Conservation (phyloP, 1,140 invertebrate genomes). For the Varroa destructor region DNA sequence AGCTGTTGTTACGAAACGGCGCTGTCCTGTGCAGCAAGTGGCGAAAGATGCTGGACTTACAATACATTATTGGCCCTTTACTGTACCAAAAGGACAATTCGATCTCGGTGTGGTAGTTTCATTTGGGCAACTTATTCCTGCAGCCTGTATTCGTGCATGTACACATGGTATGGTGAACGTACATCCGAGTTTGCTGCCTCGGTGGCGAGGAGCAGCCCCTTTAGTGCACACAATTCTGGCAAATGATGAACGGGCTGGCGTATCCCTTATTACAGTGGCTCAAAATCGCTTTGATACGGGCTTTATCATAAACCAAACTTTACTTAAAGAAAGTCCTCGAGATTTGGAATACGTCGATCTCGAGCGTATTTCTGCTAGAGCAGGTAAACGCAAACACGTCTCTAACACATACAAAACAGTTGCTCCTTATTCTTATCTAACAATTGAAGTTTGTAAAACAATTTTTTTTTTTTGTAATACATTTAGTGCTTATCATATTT, state of each 20-base stretch:
- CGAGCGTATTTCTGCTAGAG: conserved; percentile 32
- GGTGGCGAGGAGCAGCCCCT: conserved; percentile 81
- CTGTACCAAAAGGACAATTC: conserved; percentile 35
- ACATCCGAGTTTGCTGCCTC: conserved; percentile 75
- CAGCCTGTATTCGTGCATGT: conserved; percentile 39
- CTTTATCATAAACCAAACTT: not conserved
- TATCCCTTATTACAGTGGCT: conserved; percentile 74
- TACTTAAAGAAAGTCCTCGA: conserved; percentile 45
- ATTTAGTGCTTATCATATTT: too few relatives aligned
- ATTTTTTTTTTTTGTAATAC: too few relatives aligned
- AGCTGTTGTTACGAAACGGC: not conserved
- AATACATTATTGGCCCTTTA: conserved; percentile 39
- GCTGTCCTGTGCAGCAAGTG: conserved; percentile 35
- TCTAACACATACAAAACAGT: not conserved
- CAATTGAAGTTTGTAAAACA: not conserved
- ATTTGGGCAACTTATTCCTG: conserved; percentile 43
- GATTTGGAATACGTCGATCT: conserved; percentile 43
- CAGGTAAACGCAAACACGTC: conserved; percentile 25
- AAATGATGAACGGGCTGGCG: conserved; percentile 65
- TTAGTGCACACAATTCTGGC: conserved; percentile 66
- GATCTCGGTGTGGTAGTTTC: conserved; percentile 43
- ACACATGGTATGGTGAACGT: conserved; percentile 75
- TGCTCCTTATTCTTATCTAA: conserved; percentile 33
- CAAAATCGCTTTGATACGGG: conserved; percentile 20
- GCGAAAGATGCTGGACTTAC: conserved; percentile 34